Evolutionary conservation across 2,888 invertebrate species (phyloP), one percentile per base, ranked within the genome.

Genomic region (Sericinus montela): DNA sequence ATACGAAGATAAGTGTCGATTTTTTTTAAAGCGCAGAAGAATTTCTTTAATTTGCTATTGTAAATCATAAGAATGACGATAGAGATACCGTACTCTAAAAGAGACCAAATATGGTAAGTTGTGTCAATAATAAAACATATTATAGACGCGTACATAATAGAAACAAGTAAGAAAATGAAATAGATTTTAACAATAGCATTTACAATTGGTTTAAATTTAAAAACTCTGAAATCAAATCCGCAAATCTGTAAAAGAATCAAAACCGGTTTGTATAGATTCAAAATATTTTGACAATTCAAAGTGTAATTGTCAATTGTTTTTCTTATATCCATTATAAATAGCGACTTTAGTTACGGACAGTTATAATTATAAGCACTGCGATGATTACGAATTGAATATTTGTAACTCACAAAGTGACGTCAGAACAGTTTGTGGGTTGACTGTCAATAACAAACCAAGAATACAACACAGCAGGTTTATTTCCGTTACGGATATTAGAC

Each of bases 141-240:
- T 1, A 73, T 25, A 5, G 74, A 73, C 0, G 76, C 58, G 1
- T 65, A 70, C 0, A 65, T 52, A 0, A 72, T 58, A 0, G 72
- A 5, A 0, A 42, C 23, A 0, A 77, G 62, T 1, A 85, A 57
- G 41, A 49, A 42, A 0, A 71, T n/a, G 15, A 74, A 73, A 34
- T 83, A 85, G 0, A 70, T 2, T 40, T 62, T 70, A 0, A 66
- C 54, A 0, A 60, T 7, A 1, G 61, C 29, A 50, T 61, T 68
- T 0, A 63, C 52, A 10, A 62, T 36, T 0, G 60, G 38, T 6
- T 59, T 70, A 3, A 62, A 54, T 42, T 67, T 68, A 44, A 69
- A 75, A 7, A 72, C 59, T 49, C 71, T 69, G 6, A 76, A 80
- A 58, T 85, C 75, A 46, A 72, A 83, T 0, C 86, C 86, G 50